Base-by-base conservation (phyloP, 2,888 invertebrate genomes). In the Polylopha cassiicola region DNA sequence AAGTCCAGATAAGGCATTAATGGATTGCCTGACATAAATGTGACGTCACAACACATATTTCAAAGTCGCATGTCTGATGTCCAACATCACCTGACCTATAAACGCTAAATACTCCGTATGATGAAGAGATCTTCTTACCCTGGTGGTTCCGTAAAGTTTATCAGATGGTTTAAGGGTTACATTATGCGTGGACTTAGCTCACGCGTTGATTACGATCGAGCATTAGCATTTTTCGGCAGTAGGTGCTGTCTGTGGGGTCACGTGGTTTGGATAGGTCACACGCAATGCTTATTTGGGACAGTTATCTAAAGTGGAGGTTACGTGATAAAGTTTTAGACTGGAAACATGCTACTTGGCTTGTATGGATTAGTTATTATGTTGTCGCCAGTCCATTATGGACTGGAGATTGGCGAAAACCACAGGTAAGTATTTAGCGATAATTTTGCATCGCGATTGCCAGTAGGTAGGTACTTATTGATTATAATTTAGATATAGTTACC, bases 21-120 rank as follows among this genome's bases (percentile, higher is more conserved):
- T 81, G 81, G 82, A 85, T 82, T 82, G 78, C 77, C 73, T 81
- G 80, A 82, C 82, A 82, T 79, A 80, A 82, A 80, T 71, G 81
- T 84, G 81, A 81, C 84, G 84, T 82, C 84, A 82, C 73, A 65
- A 62, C 79, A 81, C 78, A 81, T 81, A 80, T 82, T 82, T 82
- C 77, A 77, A 68, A 56, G 71, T 81, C 73, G 82, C 81, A 81
- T 81, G 81, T 68, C 63, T 48, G 34, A 32, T 43, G 45, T 32
- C 81, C 69, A 69, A 20, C 43, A 6, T 51, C 53, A n/a, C n/a
- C 13, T 23, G 75, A 62, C 34, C 69, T 51, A 32, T 37, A 28
- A 32, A 14, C 13, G 11, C 18, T n/a, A n/a, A n/a, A n/a, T n/a
- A n/a, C n/a, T n/a, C n/a, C n/a, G 30, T 44, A 29, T 39, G 43